These are phyloP conservation scores for Toxotes jaculatrix DNA, from an alignment of 2,113 vertebrate species.

Conservation along the genomic window DNA sequence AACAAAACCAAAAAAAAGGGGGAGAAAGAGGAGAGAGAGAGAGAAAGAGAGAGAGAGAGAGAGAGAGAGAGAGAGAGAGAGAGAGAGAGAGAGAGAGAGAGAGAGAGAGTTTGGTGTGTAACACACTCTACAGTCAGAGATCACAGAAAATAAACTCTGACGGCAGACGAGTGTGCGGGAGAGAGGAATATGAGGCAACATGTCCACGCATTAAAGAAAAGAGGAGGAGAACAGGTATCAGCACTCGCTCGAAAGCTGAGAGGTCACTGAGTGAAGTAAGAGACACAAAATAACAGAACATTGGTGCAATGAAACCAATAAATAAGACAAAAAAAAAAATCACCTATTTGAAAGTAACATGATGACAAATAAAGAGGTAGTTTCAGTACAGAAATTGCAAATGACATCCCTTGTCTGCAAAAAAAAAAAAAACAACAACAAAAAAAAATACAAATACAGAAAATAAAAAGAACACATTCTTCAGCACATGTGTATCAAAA, in stretches of 20 bases:
- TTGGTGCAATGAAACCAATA: constrained; percentile 81
- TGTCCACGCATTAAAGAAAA: not conserved
- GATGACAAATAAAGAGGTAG: constrained; percentile 93
- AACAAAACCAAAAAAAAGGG: not conserved
- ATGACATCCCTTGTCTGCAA: constrained; percentile 80
- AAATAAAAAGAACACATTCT: constrained; percentile 59
- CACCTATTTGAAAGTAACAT: constrained; percentile 84
- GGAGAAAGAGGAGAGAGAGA: not conserved
- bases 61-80: not conserved
- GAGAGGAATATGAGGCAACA: constrained; percentile 45
- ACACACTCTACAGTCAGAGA: not conserved
- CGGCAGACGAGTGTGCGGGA: constrained; percentile 58
- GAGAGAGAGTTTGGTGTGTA: not conserved
- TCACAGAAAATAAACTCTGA: constrained; percentile 12
- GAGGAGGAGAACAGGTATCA: constrained; percentile 14
- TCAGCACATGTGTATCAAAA: constrained; percentile 39
- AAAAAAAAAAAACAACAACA: constrained; percentile 7
- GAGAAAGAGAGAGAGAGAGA: not conserved
- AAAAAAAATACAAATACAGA: constrained; percentile 31
- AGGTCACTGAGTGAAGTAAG: constrained; percentile 56
- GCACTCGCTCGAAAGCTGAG: constrained; percentile 33
- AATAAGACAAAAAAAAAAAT: constrained; percentile 80
- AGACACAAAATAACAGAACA: constrained; percentile 62
- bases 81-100: not conserved
- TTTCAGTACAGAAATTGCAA: constrained; percentile 91